A percentile compares a stretch with the other conserved stretches of the same genome.
Evolutionary conservation across 1,140 invertebrate genomes (phyloP).

Genomic region (Drosophila triauraria): DNA sequence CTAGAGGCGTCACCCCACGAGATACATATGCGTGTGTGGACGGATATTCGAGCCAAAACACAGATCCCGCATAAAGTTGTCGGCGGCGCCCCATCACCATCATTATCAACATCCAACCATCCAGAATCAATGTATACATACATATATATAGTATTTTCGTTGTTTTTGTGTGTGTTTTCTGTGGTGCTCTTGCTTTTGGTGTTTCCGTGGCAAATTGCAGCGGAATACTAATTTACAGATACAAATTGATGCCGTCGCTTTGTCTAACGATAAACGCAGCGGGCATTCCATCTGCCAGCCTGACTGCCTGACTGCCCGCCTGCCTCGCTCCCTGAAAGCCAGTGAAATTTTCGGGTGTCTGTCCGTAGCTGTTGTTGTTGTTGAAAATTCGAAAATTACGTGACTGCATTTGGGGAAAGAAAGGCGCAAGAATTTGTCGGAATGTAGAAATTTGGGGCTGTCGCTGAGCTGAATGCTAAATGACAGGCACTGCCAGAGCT

Average conservation of each 20-base stretch:
- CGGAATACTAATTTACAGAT: conserved; percentile 82
- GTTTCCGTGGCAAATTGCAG: conserved; percentile 77
- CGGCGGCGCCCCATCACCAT: conserved; percentile 16
- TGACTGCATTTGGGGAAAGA: conserved; percentile 76
- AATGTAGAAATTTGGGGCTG: conserved; percentile 74
- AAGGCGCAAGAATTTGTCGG: conserved; percentile 72
- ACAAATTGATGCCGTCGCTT: conserved; percentile 75
- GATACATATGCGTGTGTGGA: conserved; percentile 53
- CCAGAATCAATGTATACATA: conserved; percentile 34
- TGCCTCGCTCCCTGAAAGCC: conserved; percentile 3
- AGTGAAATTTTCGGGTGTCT: conserved; percentile 64
- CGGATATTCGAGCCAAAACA: conserved; percentile 21
- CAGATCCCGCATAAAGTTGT: conserved; percentile 64
- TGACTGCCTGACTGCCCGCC: neutral
- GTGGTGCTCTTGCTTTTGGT: conserved; percentile 27
- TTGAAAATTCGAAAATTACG: conserved; percentile 82
- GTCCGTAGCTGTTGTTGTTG: conserved; percentile 17
- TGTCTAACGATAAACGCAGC: conserved; percentile 60
- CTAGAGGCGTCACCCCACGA: conserved; percentile 44
- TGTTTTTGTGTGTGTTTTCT: conserved; percentile 16
- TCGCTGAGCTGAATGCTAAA: conserved; percentile 77
- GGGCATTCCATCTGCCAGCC: conserved; percentile 43
- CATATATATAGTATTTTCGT: conserved; percentile 7
- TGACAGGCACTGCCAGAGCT: conserved; percentile 37
- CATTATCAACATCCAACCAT: conserved; percentile 26